These are phyloP conservation scores for Cercopithecus petaurista DNA, from an alignment of 2,797 vertebrate species.

Conservation along the genomic window DNA sequence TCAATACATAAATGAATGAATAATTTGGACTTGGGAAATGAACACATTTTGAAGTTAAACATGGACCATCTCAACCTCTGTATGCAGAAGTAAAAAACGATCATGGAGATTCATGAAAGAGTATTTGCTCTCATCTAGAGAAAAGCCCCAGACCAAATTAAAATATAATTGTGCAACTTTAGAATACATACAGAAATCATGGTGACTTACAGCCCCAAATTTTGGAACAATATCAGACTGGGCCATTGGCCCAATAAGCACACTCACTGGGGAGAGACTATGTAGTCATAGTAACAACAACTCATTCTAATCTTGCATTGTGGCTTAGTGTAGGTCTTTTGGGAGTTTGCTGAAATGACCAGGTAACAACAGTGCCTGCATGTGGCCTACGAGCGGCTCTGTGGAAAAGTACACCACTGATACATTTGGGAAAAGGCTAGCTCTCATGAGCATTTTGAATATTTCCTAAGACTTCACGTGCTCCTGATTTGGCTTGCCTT, in stretches of 20 bases:
- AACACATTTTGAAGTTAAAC: constrained; percentile 43
- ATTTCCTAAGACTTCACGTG: neutral
- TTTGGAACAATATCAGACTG: constrained; percentile 33
- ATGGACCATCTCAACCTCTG: neutral
- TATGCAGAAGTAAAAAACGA: neutral
- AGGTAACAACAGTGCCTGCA: neutral
- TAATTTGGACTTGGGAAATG: neutral
- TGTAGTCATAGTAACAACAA: neutral
- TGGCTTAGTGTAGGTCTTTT: neutral
- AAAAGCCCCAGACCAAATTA: constrained; percentile 7
- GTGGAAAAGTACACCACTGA: neutral
- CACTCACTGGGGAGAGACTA: neutral
- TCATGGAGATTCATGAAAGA: neutral
- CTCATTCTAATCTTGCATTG: neutral
- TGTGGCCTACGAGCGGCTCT: neutral
- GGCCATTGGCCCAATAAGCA: neutral
- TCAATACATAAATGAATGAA: neutral
- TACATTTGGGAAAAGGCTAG: neutral
- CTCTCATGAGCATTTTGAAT: neutral
- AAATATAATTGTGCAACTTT: constrained; percentile 43
- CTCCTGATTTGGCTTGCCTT: neutral
- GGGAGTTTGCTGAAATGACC: neutral
- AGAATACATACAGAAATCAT: constrained; percentile 10
- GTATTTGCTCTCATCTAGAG: neutral
- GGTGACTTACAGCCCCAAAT: neutral